Evolutionary conservation across 1,140 invertebrate species (phyloP).

Genomic region (Neodiprion pinetum): DNA sequence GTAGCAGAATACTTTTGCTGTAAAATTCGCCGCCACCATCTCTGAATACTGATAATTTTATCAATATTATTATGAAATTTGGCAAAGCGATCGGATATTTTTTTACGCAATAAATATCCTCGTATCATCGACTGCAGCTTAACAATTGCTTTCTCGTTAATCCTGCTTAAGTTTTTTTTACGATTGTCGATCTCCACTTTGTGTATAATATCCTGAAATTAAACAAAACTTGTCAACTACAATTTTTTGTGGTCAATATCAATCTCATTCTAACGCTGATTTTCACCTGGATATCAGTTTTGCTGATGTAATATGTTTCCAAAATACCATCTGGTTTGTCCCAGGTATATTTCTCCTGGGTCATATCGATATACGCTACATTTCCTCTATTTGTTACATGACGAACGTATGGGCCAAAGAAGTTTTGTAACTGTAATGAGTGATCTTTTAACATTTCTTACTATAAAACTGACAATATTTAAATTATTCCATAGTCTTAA

Average conservation of each 20-base stretch:
- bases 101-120: constrained; percentile 69
- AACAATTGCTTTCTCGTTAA: constrained; percentile 52
- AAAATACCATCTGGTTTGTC: constrained; percentile 42
- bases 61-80: constrained; percentile 63
- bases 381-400: constrained; percentile 45
- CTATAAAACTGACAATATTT: constrained; percentile 30
- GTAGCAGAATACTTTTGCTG: constrained; percentile 62
- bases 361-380: constrained; percentile 53
- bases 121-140: constrained; percentile 69
- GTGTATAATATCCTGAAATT: constrained; percentile 49
- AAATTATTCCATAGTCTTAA: constrained; percentile 12
- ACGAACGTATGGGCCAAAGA: constrained; percentile 42
- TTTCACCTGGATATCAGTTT: constrained; percentile 49
- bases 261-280: neutral
- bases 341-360: constrained; percentile 51
- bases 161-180: constrained; percentile 36
- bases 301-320: constrained; percentile 44
- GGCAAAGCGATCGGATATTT: constrained; percentile 57
- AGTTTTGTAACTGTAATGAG: constrained; percentile 38
- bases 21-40: constrained; percentile 69
- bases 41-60: constrained; percentile 70
- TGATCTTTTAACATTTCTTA: constrained; percentile 41
- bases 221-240: neutral
- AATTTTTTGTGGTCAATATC: no score
- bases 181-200: constrained; percentile 58